These are phyloP conservation scores for Spongilla lacustris DNA, from an alignment of 37 sponge, comb jelly and placozoan species.

Conservation along the genomic window DNA sequence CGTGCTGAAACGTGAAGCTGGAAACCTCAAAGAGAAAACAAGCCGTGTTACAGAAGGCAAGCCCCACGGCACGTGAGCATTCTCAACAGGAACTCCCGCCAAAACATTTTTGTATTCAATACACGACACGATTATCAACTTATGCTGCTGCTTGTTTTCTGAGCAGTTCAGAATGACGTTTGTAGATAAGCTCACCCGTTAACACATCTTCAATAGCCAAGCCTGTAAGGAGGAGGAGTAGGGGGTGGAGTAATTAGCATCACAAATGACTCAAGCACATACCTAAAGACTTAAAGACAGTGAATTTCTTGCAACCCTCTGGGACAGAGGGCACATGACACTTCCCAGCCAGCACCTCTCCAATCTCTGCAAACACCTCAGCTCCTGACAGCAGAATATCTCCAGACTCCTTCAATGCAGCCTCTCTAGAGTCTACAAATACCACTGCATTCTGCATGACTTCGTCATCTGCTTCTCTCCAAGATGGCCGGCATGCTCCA, in stretches of 20 bases:
- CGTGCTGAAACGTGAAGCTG: constrained; percentile 88
- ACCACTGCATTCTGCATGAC: constrained; percentile 85
- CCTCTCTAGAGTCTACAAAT: constrained; percentile 75
- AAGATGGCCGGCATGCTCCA: constrained; percentile 75
- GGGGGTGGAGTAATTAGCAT: too few species aligned
- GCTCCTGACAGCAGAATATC: constrained; percentile 79
- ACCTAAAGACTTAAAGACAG: constrained; percentile 88
- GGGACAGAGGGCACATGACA: constrained; percentile 31
- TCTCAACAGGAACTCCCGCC: too few species aligned
- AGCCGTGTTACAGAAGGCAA: background rate
- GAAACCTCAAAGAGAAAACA: constrained; percentile 36
- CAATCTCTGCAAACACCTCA: constrained; percentile 72
- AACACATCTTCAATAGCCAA: constrained; percentile 92
- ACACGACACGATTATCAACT: too few species aligned
- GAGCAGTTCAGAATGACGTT: constrained; percentile 31
- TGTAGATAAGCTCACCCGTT: constrained; percentile 73
- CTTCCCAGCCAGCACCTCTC: constrained; percentile 70
- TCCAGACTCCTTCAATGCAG: constrained; percentile 88
- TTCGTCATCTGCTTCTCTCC: constrained; percentile 91
- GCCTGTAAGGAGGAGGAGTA: constrained; percentile 39
- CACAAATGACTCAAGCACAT: background rate
- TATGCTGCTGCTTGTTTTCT: too few species aligned
- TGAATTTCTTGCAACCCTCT: constrained; percentile 65
- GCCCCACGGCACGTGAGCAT: too few species aligned
- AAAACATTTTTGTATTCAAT: too few species aligned